phyloP scores from a whole-genome alignment of 2,797 vertebrate genomes.

The Anas georgica region DNA sequence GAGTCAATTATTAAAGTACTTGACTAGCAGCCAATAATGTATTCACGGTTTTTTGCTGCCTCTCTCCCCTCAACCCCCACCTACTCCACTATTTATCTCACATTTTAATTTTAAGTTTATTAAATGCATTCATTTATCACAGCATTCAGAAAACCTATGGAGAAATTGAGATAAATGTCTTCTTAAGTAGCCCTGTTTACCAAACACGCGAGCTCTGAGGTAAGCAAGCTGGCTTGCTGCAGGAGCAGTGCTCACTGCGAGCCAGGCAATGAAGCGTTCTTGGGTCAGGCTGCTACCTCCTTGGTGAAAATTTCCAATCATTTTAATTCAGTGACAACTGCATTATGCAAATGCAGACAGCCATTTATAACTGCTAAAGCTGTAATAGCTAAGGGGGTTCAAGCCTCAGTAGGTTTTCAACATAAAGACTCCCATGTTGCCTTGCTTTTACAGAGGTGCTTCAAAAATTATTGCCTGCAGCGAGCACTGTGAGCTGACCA shows the following conservation, averaged over 20 bases:
- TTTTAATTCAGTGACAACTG: constrained; percentile 79
- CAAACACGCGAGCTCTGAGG: constrained; percentile 21
- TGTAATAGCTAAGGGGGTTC: constrained; percentile 73
- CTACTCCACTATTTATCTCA: constrained; percentile 79
- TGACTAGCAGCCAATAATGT: constrained; percentile 81
- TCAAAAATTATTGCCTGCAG: constrained; percentile 59
- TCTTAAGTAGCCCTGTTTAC: constrained; percentile 58
- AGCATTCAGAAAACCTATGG: constrained; percentile 58
- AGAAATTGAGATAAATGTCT: constrained; percentile 67
- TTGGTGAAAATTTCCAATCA: constrained; percentile 73
- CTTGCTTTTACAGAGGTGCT: constrained; percentile 65
- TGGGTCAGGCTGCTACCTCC: constrained; percentile 37
- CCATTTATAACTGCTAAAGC: constrained; percentile 77
- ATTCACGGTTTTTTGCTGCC: constrained; percentile 56
- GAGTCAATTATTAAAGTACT: constrained; percentile 68
- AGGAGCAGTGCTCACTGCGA: constrained; percentile 8
- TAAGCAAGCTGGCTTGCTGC: neutral
- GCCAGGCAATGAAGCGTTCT: neutral
- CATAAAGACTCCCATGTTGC: constrained; percentile 65
- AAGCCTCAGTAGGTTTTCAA: constrained; percentile 66
- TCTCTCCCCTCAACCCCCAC: neutral
- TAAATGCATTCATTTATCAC: constrained; percentile 78
- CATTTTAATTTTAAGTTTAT: constrained; percentile 87
- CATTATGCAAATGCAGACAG: constrained; percentile 83
- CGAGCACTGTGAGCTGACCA: constrained; percentile 31